Conservation (phyloP, 2,888 invertebrate species). For the Punctoribates punctum region DNA sequence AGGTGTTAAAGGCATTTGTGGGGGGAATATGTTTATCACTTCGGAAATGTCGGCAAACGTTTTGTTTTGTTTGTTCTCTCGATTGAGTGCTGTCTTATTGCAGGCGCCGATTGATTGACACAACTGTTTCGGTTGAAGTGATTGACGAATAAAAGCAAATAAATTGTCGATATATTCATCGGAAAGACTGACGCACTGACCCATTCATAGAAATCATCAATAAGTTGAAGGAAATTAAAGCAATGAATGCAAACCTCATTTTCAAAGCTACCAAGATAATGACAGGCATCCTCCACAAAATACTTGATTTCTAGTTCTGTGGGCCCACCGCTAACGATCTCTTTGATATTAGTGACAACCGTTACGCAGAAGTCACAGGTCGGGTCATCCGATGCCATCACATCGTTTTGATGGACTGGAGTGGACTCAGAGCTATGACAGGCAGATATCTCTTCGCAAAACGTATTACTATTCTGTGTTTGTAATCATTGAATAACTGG, state of each 20-base stretch:
- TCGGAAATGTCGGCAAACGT: slow-evolving; percentile 29
- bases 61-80: neutral
- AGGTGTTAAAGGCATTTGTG: slow-evolving; percentile 19
- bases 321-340: slow-evolving; percentile 76
- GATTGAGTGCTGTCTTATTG: neutral
- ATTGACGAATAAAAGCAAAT: slow-evolving; percentile 37
- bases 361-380: slow-evolving; percentile 77
- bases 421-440: neutral
- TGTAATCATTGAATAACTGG: neutral
- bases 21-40: slow-evolving; percentile 39
- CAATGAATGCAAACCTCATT: slow-evolving; percentile 38
- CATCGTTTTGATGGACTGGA: neutral
- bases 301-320: slow-evolving; percentile 58
- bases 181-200: slow-evolving; percentile 37
- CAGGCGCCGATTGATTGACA: slow-evolving; percentile 41
- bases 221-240: too few species aligned
- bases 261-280: slow-evolving; percentile 34
- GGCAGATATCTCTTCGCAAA: slow-evolving; percentile 18
- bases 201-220: neutral
- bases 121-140: slow-evolving; percentile 34
- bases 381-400: neutral
- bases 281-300: slow-evolving; percentile 37
- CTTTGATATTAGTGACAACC: slow-evolving; percentile 71
- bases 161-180: slow-evolving; percentile 40
- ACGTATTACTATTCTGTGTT: neutral